Conservation (phyloP, 2,888 invertebrate species). For the Trileptium ribeirensis region DNA sequence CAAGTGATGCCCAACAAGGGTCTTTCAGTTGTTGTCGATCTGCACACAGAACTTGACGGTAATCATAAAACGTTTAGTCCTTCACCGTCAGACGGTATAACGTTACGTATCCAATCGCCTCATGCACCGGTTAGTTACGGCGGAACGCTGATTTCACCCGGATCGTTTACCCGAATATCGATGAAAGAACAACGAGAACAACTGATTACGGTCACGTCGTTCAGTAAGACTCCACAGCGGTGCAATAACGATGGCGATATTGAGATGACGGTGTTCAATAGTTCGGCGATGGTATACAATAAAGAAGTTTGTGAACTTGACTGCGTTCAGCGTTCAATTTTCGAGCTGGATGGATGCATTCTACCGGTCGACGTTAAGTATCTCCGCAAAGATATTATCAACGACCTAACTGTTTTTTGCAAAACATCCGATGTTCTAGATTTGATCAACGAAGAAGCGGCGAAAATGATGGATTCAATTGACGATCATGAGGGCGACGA, state of each 20-base stretch:
- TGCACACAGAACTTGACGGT: not conserved
- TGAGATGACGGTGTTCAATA: not conserved
- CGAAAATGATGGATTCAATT: too few species aligned
- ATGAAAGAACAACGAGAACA: not conserved
- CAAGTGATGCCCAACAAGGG: not conserved
- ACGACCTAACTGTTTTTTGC: too few species aligned
- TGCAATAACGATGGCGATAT: not conserved
- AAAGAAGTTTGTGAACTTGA: not conserved
- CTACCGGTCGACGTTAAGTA: not conserved
- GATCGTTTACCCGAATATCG: not conserved
- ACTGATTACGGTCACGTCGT: not conserved
- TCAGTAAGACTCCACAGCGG: not conserved
- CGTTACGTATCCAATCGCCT: not conserved
- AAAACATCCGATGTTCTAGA: too few species aligned
- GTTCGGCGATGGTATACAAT: not conserved
- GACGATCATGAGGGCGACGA: too few species aligned
- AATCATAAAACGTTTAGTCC: not conserved
- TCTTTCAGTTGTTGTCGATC: not conserved
- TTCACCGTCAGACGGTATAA: not conserved
- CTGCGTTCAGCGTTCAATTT: not conserved
- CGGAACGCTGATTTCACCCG: not conserved
- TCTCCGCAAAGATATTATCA: too few species aligned
- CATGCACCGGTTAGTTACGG: not conserved
- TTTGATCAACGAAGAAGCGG: too few species aligned
- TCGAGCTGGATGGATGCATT: not conserved